Evolutionary conservation across 1,140 invertebrate genomes (phyloP).

Genomic region (Meloidogyne chitwoodi): DNA sequence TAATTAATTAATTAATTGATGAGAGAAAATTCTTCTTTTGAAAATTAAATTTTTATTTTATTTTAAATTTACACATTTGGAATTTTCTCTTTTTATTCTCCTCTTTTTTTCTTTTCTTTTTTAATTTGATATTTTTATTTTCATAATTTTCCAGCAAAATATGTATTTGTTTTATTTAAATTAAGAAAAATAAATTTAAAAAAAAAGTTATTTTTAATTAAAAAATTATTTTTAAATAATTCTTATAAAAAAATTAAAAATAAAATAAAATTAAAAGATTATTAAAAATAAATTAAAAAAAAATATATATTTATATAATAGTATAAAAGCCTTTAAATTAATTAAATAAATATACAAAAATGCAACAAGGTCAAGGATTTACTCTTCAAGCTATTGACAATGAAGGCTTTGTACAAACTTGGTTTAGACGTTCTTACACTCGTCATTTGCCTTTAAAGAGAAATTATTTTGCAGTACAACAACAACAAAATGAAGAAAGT

Average conservation of each 20-base stretch:
- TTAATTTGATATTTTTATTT: neutral
- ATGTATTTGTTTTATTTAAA: no score
- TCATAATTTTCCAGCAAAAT: no score
- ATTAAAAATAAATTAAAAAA: no score
- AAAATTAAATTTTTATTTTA: neutral
- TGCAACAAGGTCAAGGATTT: neutral
- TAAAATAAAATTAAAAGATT: no score
- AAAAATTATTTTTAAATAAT: no score
- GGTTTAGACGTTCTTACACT: neutral
- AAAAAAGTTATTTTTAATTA: no score
- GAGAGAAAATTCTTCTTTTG: no score
- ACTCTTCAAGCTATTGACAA: neutral
- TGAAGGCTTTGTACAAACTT: neutral
- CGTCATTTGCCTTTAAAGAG: neutral
- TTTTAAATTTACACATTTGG: neutral
- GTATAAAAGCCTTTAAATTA: no score
- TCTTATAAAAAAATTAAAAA: no score
- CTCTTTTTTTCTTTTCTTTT: neutral
- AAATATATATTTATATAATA: no score
- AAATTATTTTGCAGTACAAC: neutral
- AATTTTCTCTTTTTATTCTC: neutral
- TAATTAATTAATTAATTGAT: neutral
- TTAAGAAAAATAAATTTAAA: no score
- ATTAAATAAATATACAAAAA: no score
- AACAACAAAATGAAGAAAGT: neutral